Base-by-base conservation (phyloP, 2,888 invertebrate genomes). In the Pachliopta kotzebuea region DNA sequence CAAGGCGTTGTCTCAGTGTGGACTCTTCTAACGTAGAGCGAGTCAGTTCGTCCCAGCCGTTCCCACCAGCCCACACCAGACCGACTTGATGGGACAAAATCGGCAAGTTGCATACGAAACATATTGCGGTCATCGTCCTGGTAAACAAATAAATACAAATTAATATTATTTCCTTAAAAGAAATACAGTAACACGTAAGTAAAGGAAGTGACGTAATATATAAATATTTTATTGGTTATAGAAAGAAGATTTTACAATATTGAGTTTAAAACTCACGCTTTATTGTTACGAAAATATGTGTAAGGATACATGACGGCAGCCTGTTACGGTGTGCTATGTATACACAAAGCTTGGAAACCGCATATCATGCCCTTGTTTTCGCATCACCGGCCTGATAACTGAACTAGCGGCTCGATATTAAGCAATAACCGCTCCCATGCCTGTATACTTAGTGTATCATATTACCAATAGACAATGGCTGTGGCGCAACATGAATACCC, bases 61-160 rank as follows among this genome's bases (percentile, higher is more conserved):
- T 98, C 83, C 97, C 97, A 60, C 97, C 97, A 80, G 97, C 96
- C 97, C 98, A 98, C 84, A 97, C 96, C 87, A 98, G 92, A 58
- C 97, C 97, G 80, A 97, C 97, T 94, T 98, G 98, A 91, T 98
- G 97, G 72, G 96, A 97, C 86, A 98, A 94, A 85, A 98, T 98
- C 77, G 98, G 98, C 82, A 98, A 94, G 92, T 98, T 98, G 96
- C 98, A 98, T 78, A 98, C 97, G 93, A 98, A 98, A 93, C 98
- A 98, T 93, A 97, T 95, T 86, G 97, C 96, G 82, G 97, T 96
- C 97, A 97, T 97, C 85, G 96, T 97, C 95, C 97, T 97, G 95
- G 72, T 58, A 73, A 84, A 81, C 72, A 87, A 71, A 76, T 83
- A 75, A 69, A 67, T n/a, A 60, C 49, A 23, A 8, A 54, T 61